Evolutionary conservation across 2,797 vertebrate species (phyloP).

Genomic region (Siniperca scherzeri): DNA sequence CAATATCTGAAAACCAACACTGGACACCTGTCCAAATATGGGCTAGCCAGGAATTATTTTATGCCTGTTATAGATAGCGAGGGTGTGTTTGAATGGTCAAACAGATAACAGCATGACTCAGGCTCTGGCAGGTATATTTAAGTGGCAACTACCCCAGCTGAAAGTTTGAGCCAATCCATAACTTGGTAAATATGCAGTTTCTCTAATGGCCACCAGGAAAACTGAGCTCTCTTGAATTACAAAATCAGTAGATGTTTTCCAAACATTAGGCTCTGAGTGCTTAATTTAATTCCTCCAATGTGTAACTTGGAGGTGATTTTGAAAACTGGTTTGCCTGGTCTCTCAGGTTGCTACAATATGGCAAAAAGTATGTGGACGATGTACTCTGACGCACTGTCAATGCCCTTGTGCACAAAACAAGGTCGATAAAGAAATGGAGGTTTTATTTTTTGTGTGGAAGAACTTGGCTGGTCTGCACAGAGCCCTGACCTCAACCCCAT

Average conservation of each 20-base stretch:
- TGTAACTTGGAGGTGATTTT: not conserved
- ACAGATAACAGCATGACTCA: conserved; percentile 54
- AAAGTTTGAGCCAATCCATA: not conserved
- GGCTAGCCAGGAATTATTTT: not conserved
- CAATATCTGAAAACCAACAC: conserved; percentile 17
- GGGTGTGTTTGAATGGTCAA: conserved; percentile 37
- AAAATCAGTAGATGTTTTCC: not conserved
- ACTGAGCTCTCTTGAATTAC: not conserved
- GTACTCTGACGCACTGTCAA: not conserved
- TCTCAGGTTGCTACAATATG: not conserved
- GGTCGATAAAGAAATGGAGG: not conserved
- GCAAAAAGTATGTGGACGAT: not conserved
- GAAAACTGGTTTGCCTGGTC: not conserved
- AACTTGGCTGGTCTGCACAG: not conserved
- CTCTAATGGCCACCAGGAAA: not conserved
- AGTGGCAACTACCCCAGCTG: not conserved
- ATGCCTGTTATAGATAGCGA: not conserved
- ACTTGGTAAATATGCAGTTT: not conserved
- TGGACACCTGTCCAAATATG: conserved; percentile 12
- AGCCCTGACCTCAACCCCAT: conserved; percentile 1
- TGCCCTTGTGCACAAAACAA: not conserved
- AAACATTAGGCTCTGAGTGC: not conserved
- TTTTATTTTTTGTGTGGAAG: not conserved
- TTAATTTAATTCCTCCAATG: not conserved
- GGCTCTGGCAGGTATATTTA: not conserved